Evolutionary conservation across 2,797 vertebrate species (phyloP), one percentile per base, ranked within the genome.

Genomic region (Lemur catta): DNA sequence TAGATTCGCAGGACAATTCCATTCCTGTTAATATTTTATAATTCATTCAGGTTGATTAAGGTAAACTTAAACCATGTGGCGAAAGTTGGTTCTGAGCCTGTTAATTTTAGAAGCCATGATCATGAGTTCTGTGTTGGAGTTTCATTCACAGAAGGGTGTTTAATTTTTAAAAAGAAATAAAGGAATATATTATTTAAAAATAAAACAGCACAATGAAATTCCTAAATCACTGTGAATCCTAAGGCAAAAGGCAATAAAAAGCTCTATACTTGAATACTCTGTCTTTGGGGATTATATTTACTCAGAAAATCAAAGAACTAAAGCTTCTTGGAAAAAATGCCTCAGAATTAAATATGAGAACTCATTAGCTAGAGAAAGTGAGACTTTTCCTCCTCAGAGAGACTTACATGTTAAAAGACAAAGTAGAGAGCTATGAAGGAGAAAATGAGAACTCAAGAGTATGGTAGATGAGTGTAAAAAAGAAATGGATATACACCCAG

Each of bases 271-370:
- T 89, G 17, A 94, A 76, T 46, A 33, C 15, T 74, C 28, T 89
- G 3, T 84, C 59, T 93, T 26, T 48, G 4, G 63, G 46, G 35
- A 67, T 94, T 96, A 67, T 24, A 59, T 71, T 95, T 89, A 84
- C 80, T 95, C 30, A 89, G 35, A 96, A 97, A 93, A 93, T 93
- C 89, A 84, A 78, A 89, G 7, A 55, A 7, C 61, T 76, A 71
- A 95, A 95, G 1, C 48, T 94, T 87, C 72, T 87, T 43, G 11
- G 48, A 15, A 10, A 55, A 80, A 86, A 86, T 67, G 22, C 13
- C 59, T 78, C 10, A 76, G 55, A 63, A 41, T 87, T 93, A 92
- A 96, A 76, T 78, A 92, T 57, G 30, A 84, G 76, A 95, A 91
- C 43, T 74, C 71, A 89, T 94, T 93, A 91, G 41, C 30, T 65